Percentiles rank a stretch among this genome's conserved stretches.
phyloP scores from a whole-genome alignment of 2,797 vertebrate genomes.

The Lycodopsis pacificus region DNA sequence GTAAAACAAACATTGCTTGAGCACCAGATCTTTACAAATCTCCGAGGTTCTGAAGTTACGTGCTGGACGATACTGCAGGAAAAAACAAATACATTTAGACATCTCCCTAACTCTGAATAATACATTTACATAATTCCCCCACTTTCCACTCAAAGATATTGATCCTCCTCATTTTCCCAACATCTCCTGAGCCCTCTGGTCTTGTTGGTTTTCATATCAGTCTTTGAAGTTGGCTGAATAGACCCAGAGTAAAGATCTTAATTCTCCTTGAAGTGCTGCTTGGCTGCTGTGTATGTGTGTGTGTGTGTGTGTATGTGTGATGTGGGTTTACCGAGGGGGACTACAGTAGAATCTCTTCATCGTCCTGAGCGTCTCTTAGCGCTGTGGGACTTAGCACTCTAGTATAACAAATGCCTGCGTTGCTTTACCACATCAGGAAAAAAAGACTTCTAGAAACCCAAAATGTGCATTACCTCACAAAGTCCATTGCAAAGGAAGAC shows the following conservation, averaged over 20 bases:
- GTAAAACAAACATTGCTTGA: slow-evolving; percentile 46
- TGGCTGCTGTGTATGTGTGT: slow-evolving; percentile 29
- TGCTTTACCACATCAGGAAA: slow-evolving; percentile 24
- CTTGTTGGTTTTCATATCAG: slow-evolving; percentile 74
- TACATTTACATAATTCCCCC: slow-evolving; percentile 67
- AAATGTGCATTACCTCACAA: neutral
- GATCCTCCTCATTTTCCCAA: slow-evolving; percentile 89
- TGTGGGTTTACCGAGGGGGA: slow-evolving; percentile 47
- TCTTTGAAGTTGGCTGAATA: slow-evolving; percentile 68
- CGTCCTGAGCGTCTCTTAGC: slow-evolving; percentile 24
- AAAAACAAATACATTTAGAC: slow-evolving; percentile 14
- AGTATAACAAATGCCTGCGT: slow-evolving; percentile 19
- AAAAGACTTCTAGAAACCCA: neutral
- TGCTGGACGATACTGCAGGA: slow-evolving; percentile 17
- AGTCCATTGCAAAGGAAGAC: slow-evolving; percentile 11
- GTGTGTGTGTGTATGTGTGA: slow-evolving; percentile 32
- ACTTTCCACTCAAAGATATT: slow-evolving; percentile 82
- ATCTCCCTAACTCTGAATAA: slow-evolving; percentile 32
- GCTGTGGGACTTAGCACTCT: slow-evolving; percentile 7
- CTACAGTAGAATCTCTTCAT: slow-evolving; percentile 37
- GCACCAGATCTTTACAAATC: slow-evolving; percentile 38
- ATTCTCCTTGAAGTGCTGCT: slow-evolving; percentile 49
- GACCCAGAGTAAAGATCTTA: slow-evolving; percentile 44
- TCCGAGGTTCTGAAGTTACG: slow-evolving; percentile 29
- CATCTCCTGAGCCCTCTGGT: slow-evolving; percentile 67